A percentile compares a stretch with the other conserved stretches of the same genome.
phyloP scores from a whole-genome alignment of 2,113 vertebrate species.

The Gavialis gangeticus region DNA sequence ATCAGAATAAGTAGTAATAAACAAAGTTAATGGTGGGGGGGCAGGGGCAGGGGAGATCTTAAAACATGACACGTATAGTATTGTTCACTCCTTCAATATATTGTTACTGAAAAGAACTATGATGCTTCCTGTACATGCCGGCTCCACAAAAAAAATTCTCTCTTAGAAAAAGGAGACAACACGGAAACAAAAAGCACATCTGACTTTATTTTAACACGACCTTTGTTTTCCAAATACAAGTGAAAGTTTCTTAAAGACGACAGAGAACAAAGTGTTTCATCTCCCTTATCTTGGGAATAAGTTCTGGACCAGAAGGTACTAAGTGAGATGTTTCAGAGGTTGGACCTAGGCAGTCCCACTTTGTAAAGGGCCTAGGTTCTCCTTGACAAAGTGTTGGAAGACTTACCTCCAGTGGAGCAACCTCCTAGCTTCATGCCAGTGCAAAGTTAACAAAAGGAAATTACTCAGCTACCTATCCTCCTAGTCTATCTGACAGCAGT shows the following conservation, averaged over 20 bases:
- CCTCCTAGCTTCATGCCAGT: too few relatives aligned
- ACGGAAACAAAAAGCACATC: rapidly evolving
- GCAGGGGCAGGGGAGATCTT: rapidly evolving
- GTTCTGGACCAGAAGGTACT: rapidly evolving
- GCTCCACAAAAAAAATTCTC: not conserved
- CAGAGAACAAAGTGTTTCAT: not conserved
- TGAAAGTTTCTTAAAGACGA: not conserved
- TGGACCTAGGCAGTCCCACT: rapidly evolving
- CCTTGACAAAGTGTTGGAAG: not conserved
- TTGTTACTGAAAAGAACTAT: not conserved
- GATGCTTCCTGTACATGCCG: not conserved
- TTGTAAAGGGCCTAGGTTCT: not conserved
- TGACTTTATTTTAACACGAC: too few relatives aligned
- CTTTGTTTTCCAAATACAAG: too few relatives aligned
- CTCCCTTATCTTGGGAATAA: not conserved
- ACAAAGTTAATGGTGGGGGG: not conserved
- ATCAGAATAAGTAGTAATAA: not conserved
- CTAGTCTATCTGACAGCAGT: too few relatives aligned
- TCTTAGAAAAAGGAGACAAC: rapidly evolving
- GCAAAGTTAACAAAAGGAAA: too few relatives aligned
- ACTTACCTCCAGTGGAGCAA: too few relatives aligned
- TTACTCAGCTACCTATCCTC: too few relatives aligned
- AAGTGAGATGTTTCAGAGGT: not conserved
- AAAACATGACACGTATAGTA: not conserved
- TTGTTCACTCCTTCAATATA: rapidly evolving